A percentile compares a stretch with the other conserved stretches of the same genome.
Evolutionary conservation across 2,113 vertebrate species (phyloP).

Genomic region (Tonatia bakeri): DNA sequence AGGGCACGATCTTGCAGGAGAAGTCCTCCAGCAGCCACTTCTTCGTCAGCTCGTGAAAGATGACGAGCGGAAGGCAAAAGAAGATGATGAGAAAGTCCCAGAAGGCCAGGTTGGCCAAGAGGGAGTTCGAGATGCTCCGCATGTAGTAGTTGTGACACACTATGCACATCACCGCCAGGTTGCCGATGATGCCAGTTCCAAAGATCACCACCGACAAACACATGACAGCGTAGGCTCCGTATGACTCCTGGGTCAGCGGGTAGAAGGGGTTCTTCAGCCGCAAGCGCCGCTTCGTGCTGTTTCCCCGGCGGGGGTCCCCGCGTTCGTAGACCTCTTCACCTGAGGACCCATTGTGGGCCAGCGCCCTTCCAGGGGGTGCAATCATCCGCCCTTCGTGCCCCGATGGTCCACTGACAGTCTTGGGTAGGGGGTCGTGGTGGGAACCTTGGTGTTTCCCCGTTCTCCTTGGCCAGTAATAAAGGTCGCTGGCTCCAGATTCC

Average conservation of each 20-base stretch:
- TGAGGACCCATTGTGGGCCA: slow-evolving; percentile 85
- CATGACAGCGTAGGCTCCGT: slow-evolving; percentile 90
- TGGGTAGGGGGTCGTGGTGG: slow-evolving; percentile 23
- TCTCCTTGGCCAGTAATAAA: slow-evolving; percentile 59
- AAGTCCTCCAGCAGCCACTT: slow-evolving; percentile 95
- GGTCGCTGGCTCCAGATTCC: slow-evolving; percentile 29
- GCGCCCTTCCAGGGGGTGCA: slow-evolving; percentile 74
- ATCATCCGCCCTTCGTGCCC: slow-evolving; percentile 72
- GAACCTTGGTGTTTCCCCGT: slow-evolving; percentile 34
- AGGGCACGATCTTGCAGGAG: slow-evolving; percentile 96
- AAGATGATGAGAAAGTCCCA: slow-evolving; percentile 97
- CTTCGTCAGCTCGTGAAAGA: slow-evolving; percentile 94
- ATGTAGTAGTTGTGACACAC: slow-evolving; percentile 98
- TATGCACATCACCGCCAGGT: slow-evolving; percentile 97
- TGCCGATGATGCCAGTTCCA: slow-evolving; percentile 91
- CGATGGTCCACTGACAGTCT: background rate
- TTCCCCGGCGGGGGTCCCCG: slow-evolving; percentile 58
- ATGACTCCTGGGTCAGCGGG: slow-evolving; percentile 88
- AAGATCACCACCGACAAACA: slow-evolving; percentile 89
- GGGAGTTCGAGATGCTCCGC: slow-evolving; percentile 97
- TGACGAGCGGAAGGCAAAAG: slow-evolving; percentile 95
- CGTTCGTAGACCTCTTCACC: slow-evolving; percentile 38
- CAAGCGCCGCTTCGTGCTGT: slow-evolving; percentile 73
- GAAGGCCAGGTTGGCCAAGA: slow-evolving; percentile 95
- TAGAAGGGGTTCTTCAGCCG: slow-evolving; percentile 92